Evolutionary conservation across 2,888 invertebrate species (phyloP), one percentile per base, ranked within the genome.

Genomic region (Microplitis deprimator): DNA sequence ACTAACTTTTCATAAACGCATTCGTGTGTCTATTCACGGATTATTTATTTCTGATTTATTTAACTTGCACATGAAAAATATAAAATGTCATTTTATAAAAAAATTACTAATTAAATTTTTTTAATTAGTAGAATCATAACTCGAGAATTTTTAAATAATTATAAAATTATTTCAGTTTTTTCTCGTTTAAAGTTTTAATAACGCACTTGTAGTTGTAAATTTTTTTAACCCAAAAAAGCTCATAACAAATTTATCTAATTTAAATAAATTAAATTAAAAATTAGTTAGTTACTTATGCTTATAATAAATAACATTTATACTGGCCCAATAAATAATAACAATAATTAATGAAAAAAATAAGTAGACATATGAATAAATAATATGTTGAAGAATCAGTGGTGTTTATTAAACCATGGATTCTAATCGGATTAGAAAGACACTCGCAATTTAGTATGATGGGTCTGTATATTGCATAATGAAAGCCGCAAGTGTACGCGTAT

Each of bases 371-470:
- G 13, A 60, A 65, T 76, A n/a, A 73, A 13, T 76, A 17, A 68
- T 60, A 61, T n/a, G 8, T 64, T 65, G 29, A 74, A 68, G 40
- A 74, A 59, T 38, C 41, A 50, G n/a, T 38, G 40, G 50, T 29
- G 68, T 40, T 60, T 60, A 62, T 50, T 50, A 50, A 50, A 50
- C 50, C 50, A 50, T 70, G 29, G 70, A 70, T 17, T 70, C 10
- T 29, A 70, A 70, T 70, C 70, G 13, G 70, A 70, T 70, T 70
- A 70, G 38, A 70, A 29, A 70, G 60, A 60, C 16, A 67, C 17
- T 38, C 13, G 50, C 13, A 38, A 41, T 50, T 60, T 50, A 38
- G 39, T 20, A 39, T 20, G 38, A 67, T 59, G 13, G 13, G 61
- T 13, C 29, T 16, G 38, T 39, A 17, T 17, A n/a, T 62, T 62